Evolutionary conservation across 2,888 invertebrate species (phyloP), one percentile per base, ranked within the genome.

Genomic region (Lasiommata megera): DNA sequence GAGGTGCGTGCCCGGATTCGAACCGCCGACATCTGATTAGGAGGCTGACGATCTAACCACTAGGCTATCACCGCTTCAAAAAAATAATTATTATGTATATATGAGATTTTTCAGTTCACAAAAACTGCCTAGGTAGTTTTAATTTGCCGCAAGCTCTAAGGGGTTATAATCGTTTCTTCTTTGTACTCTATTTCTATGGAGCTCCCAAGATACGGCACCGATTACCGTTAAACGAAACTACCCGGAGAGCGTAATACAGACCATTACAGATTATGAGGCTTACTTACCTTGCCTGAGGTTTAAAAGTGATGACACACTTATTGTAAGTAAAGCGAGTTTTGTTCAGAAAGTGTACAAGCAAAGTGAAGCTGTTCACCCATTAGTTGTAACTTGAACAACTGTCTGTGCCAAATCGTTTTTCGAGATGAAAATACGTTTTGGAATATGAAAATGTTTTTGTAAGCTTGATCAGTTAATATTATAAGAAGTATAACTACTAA

Each of bases 161-260:
- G 17, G 31, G 29, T 47, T 43, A 48, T 53, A 54, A 57, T 56
- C 48, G 41, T 57, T 29, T 40, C 50, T 57, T 60, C 54, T 53
- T 54, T 58, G 54, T 51, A 47, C 51, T 58, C 58, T 31, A 29
- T 46, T 47, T 59, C 52, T 56, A 58, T 57, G 43, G 44, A 64
- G 59, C 54, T 60, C 46, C 58, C 46, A 44, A 56, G 64, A 63
- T 68, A 67, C 61, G 64, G 59, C 60, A 23, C 62, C 70, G 64
- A 66, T 75, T 69, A 74, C 65, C 76, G 75, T 76, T 74, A 74
- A 75, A 74, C 67, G 69, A 67, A 76, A 76, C 71, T 73, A 70
- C 70, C 67, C 58, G 64, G 69, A 70, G 68, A 73, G 68, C 68
- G 68, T 68, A 72, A 72, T 70, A 73, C 67, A 67, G 68, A 64